phyloP scores from a whole-genome alignment of 2,797 vertebrate genomes.

The Myotis pilosus region DNA sequence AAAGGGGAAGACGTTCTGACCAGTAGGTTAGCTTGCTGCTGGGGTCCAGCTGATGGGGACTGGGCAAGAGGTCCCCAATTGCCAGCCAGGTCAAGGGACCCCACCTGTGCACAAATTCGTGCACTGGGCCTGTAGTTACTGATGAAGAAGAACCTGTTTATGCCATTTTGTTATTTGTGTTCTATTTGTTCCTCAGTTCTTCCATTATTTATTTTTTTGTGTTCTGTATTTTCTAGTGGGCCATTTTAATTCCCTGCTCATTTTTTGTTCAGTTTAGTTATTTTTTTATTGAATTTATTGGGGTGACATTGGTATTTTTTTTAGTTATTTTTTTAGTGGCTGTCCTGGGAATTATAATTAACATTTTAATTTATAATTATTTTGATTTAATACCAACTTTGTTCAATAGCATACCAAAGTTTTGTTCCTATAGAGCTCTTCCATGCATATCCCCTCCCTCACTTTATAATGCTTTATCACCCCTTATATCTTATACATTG shows the following conservation, averaged over 20 bases:
- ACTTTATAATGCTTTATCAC: background rate
- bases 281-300: background rate
- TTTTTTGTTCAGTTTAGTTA: background rate
- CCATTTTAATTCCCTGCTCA: background rate
- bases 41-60: too few relatives aligned
- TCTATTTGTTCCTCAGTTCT: background rate
- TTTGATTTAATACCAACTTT: background rate
- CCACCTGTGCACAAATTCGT: too few relatives aligned
- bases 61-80: too few relatives aligned
- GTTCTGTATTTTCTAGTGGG: background rate
- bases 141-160: background rate
- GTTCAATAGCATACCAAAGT: background rate
- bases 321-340: background rate
- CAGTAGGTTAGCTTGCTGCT: too few relatives aligned
- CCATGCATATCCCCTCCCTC: accelerated
- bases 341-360: background rate
- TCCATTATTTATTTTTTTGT: background rate
- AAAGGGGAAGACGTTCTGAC: too few relatives aligned
- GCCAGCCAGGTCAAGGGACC: too few relatives aligned
- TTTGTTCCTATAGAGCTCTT: background rate
- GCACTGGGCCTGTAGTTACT: background rate
- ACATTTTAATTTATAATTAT: background rate
- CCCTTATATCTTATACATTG: background rate
- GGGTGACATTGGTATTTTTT: background rate
- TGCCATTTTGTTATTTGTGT: background rate